Evolutionary conservation across 2,888 invertebrate genomes (phyloP), one percentile per base, ranked within the genome.

Genomic region (Tetrapedia diversipes): DNA sequence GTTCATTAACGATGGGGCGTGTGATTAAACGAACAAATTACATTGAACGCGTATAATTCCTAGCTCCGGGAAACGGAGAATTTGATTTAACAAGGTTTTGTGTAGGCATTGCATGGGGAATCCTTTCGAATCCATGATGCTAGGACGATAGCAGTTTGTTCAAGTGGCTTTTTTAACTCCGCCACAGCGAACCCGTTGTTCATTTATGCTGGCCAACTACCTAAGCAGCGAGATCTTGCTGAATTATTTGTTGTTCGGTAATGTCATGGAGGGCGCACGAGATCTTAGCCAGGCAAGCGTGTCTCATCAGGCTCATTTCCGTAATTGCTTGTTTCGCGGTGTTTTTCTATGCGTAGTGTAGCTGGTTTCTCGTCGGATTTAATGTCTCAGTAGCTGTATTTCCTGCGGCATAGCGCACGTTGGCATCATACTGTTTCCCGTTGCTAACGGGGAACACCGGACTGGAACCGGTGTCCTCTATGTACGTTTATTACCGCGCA

Each of bases 291-390:
- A 34, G 22, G 32, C 16, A 11, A 45, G 41, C 41, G 32, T 65
- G 7, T 47, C 60, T 67, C 66, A 39, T 54, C 59, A 39, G 29
- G 22, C 60, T 47, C 53, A 45, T 60, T 63, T 29, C 37, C 67
- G 16, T 78, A 66, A 66, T 77, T 67, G 63, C 57, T 34, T 49
- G 69, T 76, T 54, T 64, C 54, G 24, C 45, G 19, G 16, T 66
- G 47, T 74, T 63, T 64, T 49, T 43, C 63, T 24, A 47, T 61
- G 41, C 41, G n/a, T n/a, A 39, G 4, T 19, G 8, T 16, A 24
- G 16, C 16, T 34, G 60, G 16, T 67, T 77, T 77, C 77, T 77
- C 66, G 37, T n/a, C 37, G 72, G 77, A 72, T 77, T 78, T 78
- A 67, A 63, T 56, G 77, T 67, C 32, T 51, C 67, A 60, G 49